Evolutionary conservation across 2,113 vertebrate species (phyloP), one percentile per base, ranked within the genome.

Genomic region (Scopus umbretta): DNA sequence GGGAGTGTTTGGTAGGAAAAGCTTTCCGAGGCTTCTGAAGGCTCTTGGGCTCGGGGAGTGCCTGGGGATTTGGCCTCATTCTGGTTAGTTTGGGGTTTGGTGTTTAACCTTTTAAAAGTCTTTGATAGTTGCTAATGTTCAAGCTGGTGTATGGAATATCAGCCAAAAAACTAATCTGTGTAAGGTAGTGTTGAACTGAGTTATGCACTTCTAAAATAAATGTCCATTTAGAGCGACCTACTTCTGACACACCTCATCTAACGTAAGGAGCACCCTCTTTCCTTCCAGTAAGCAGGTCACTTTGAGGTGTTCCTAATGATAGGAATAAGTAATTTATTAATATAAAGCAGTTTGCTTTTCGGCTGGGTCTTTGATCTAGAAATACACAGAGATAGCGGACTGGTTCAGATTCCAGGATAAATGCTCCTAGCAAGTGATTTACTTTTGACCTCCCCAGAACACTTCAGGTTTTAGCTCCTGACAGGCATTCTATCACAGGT

Each of bases 1-100:
- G 36, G 14, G 25, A 43, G 5, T 40, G 34, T 56, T 63, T 49
- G 16, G 13, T 55, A 61, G 55, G 66, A 74, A 82, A 79, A 74
- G 6, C 22, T 83, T 88, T 73, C 68, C 16, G 22, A 91, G 18
- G 25, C 45, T 92, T 94, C 72, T 47, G 16, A 50, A 66, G 45
- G 7, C 50, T 74, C 29, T 36, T 4, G 4, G 36, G 34, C 52
- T 49, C 2, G 1, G 43, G 65, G 43, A 14, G 5, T 1, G 2
- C 30, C 43, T 68, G 43, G 32, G 55, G 27, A 70, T 36, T 27
- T 7, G n/a, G 20, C 20, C 10, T 38, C 1, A 1, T 62, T 72
- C 47, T 78, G 30, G 22, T 81, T 85, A 53, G 53, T 72, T 72
- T 81, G 30, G 20, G 32, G 15, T 45, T 83, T 52, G 58, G 21